phyloP scores from a whole-genome alignment of 1,140 invertebrate species.

The Bombus balteatus region DNA sequence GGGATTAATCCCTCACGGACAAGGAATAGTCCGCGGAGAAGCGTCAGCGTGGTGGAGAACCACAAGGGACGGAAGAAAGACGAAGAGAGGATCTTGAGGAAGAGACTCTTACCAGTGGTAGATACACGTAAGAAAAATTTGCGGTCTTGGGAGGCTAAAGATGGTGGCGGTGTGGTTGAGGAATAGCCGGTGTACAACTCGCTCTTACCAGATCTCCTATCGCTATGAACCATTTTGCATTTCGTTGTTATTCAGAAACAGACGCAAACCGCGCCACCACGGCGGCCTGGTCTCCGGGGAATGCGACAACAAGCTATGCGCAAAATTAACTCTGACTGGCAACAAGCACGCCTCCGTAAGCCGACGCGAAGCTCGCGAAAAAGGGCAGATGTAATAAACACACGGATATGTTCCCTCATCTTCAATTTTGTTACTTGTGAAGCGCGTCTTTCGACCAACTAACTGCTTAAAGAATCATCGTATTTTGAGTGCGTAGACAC shows the following conservation, averaged over 20 bases:
- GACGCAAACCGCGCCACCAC: constrained; percentile 62
- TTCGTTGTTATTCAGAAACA: constrained; percentile 76
- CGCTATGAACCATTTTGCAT: constrained; percentile 71
- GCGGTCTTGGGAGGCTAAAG: constrained; percentile 59
- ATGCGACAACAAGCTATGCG: no score
- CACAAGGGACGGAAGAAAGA: constrained; percentile 3
- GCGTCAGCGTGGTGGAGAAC: constrained; percentile 3
- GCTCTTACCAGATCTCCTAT: neutral
- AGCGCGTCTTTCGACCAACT: no score
- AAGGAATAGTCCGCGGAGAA: constrained; percentile 43
- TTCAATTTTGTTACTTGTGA: no score
- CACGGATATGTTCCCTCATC: no score
- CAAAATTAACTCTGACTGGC: no score
- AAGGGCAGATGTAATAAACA: no score
- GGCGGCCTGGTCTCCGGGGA: no score
- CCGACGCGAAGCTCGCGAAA: no score
- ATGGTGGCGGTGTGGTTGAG: constrained; percentile 50
- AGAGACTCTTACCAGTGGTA: constrained; percentile 23
- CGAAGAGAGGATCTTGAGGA: constrained; percentile 48
- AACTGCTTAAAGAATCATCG: no score
- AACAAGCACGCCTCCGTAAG: no score
- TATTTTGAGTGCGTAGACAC: no score
- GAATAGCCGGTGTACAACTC: constrained; percentile 51
- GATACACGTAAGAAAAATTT: constrained; percentile 64
- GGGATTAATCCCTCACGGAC: constrained; percentile 59